Base-by-base conservation (phyloP, 2,888 invertebrate species). In the Epinotia demarniana region DNA sequence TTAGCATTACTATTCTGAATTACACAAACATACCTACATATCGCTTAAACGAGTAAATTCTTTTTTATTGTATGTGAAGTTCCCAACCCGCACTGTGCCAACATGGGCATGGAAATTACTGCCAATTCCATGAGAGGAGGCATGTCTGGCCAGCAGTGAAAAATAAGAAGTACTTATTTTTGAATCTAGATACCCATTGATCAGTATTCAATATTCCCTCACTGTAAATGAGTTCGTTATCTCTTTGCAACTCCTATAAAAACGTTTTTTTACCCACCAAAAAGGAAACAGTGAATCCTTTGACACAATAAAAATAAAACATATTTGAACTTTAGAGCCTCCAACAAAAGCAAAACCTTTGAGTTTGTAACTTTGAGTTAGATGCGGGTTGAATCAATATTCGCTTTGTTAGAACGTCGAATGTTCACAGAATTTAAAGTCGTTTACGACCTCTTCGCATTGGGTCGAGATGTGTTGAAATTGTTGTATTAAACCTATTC, bases 331-430 rank as follows among this genome's bases (percentile, higher is more conserved):
- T 64, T 64, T 46, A 64, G 16, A 55, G 72, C 64, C 46, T 53
- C 19, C 11, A 49, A 71, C 61, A 62, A 27, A 53, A 53, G 39
- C 63, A 63, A 73, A 73, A 63, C 46, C 62, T 73, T 46, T 63
- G 46, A 27, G 62, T 58, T n/a, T 74, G 69, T 69, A 74, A 69
- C 69, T 74, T 74, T 69, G 33, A 61, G 43, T 49, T 74, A 57
- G 58, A 74, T 74, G 69, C 74, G 74, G 74, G 74, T 16, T 4
- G 19, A 55, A 74, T 69, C 74, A 57, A 69, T 69, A 58, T 12
- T 12, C 12, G 8, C 12, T 6, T 19, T 11, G 55, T 13, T 12
- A 19, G 5, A 71, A 62, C 49, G 58, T 19, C 53, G 11, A 18
- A 71, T 62, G 49, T 71, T 1, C 53, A 16, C 62, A 39, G n/a